phyloP scores from a whole-genome alignment of 2,888 invertebrate genomes.

The Cephus sareptanus region DNA sequence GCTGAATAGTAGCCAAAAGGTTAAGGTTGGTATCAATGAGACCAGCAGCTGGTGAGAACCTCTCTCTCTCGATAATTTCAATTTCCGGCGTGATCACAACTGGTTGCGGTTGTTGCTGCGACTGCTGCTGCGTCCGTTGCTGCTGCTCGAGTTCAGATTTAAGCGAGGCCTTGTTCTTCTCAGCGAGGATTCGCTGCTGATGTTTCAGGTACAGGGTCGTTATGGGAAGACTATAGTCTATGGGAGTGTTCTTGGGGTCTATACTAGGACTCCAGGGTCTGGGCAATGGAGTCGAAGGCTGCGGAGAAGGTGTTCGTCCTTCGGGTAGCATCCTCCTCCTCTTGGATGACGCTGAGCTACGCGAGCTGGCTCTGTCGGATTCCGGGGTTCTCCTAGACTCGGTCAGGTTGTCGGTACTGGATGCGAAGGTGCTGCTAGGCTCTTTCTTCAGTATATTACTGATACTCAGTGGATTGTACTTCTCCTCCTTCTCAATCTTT shows the following conservation, averaged over 20 bases:
- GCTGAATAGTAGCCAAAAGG: slow-evolving; percentile 61
- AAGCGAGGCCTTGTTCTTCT: slow-evolving; percentile 67
- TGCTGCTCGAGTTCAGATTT: slow-evolving; percentile 27
- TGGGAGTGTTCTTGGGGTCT: slow-evolving; percentile 62
- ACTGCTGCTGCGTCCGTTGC: slow-evolving; percentile 44
- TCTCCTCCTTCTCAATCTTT: slow-evolving; percentile 49
- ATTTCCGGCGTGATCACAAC: slow-evolving; percentile 13
- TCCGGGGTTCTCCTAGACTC: slow-evolving; percentile 69
- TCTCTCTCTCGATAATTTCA: slow-evolving; percentile 40
- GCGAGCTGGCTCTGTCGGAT: slow-evolving; percentile 61
- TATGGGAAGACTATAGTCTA: slow-evolving; percentile 88
- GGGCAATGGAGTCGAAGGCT: slow-evolving; percentile 50
- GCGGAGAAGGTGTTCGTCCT: slow-evolving; percentile 60
- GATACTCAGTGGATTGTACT: slow-evolving; percentile 63
- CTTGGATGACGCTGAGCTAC: slow-evolving; percentile 58
- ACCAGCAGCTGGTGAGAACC: slow-evolving; percentile 59
- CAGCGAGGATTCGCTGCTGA: slow-evolving; percentile 78
- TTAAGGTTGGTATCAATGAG: slow-evolving; percentile 63
- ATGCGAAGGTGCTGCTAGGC: slow-evolving; percentile 40
- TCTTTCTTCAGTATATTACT: slow-evolving; percentile 62
- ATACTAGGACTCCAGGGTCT: slow-evolving; percentile 59
- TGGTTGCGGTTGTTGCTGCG: slow-evolving; percentile 65
- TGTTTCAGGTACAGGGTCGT: slow-evolving; percentile 90
- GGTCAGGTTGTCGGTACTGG: slow-evolving; percentile 62
- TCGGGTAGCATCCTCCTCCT: slow-evolving; percentile 58